Evolutionary conservation across 2,888 invertebrate species (phyloP).

Genomic region (Boloria euphrosyne): DNA sequence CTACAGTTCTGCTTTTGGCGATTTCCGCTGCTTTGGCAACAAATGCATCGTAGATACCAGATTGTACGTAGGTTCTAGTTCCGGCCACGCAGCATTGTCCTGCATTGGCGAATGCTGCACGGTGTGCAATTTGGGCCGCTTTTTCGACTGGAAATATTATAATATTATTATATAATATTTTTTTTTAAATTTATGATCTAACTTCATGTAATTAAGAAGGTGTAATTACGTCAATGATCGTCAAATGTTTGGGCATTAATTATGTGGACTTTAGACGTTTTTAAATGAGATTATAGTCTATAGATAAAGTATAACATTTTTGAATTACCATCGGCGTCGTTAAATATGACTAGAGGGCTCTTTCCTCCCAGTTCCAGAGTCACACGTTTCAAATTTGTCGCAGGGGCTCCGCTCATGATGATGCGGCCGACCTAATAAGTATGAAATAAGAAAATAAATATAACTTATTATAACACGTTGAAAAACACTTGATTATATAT

Average conservation of each 20-base stretch:
- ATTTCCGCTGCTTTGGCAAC: slow-evolving; percentile 87
- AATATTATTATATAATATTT: background rate
- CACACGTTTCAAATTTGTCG: slow-evolving; percentile 90
- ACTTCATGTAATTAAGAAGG: no score
- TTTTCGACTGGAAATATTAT: slow-evolving; percentile 60
- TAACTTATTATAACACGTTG: no score
- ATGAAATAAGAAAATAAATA: slow-evolving; percentile 18
- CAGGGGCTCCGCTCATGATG: slow-evolving; percentile 86
- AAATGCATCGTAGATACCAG: slow-evolving; percentile 93
- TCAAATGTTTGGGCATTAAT: no score
- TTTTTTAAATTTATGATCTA: background rate
- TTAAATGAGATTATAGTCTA: background rate
- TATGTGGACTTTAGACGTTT: no score
- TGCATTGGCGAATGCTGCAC: slow-evolving; percentile 71
- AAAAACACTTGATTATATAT: no score
- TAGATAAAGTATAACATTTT: background rate
- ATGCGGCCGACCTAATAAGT: slow-evolving; percentile 81
- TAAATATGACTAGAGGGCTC: slow-evolving; percentile 93
- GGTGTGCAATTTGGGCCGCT: slow-evolving; percentile 74
- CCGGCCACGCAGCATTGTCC: slow-evolving; percentile 86
- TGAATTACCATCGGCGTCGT: slow-evolving; percentile 87
- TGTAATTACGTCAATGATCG: no score
- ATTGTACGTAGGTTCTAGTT: slow-evolving; percentile 94
- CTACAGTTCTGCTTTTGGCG: slow-evolving; percentile 88
- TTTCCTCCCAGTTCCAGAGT: slow-evolving; percentile 95